These are phyloP conservation scores for Melieria crassipennis DNA, from an alignment of 2,888 invertebrate genomes.

Conservation along the genomic window DNA sequence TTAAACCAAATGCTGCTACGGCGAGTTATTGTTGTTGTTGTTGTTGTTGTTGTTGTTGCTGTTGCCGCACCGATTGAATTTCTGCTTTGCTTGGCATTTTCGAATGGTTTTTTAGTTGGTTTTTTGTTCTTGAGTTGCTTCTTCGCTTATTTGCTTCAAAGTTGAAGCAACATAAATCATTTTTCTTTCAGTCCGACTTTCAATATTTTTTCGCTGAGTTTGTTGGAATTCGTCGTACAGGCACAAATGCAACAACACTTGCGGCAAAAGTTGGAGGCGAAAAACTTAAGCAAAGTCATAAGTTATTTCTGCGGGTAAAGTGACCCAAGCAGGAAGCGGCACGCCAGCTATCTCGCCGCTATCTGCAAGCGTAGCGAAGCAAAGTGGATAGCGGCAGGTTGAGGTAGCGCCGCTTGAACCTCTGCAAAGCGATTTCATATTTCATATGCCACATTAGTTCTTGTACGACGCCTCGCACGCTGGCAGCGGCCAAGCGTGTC, in stretches of 20 bases:
- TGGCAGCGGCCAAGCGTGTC: not conserved
- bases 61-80: slow-evolving; percentile 26
- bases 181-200: slow-evolving; percentile 18
- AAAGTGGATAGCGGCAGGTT: not conserved
- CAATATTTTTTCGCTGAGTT: slow-evolving; percentile 28
- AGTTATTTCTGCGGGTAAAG: slow-evolving; percentile 33
- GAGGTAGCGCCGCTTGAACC: not conserved
- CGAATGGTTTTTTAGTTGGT: not conserved
- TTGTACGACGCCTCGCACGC: not conserved
- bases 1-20: slow-evolving; percentile 15
- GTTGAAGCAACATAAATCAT: slow-evolving; percentile 34
- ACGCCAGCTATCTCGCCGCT: not conserved
- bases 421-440: slow-evolving; percentile 37
- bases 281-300: slow-evolving; percentile 31
- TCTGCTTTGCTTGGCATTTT: not conserved
- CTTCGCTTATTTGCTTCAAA: slow-evolving; percentile 19
- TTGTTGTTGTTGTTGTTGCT: slow-evolving; percentile 8
- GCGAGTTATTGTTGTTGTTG: not conserved
- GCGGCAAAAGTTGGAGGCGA: slow-evolving; percentile 5
- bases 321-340: not conserved
- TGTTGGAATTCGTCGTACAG: slow-evolving; percentile 12
- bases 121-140: not conserved
- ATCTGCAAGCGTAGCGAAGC: not conserved
- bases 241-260: slow-evolving; percentile 11
- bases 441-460: slow-evolving; percentile 37